These are phyloP conservation scores for Phragmatobia fuliginosa DNA, from an alignment of 2,888 invertebrate species.

Conservation along the genomic window DNA sequence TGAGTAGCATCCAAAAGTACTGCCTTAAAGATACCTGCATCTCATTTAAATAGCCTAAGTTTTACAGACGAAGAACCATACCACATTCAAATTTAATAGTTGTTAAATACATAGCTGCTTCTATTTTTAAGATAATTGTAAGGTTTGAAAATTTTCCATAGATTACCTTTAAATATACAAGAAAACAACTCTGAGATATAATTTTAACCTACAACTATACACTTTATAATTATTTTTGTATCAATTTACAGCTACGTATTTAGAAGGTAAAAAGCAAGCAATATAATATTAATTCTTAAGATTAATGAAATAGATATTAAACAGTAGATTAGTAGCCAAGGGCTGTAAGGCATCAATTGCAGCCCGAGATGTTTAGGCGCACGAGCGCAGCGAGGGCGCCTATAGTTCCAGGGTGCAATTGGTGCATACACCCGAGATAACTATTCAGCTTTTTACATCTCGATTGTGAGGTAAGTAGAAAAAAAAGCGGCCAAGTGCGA, in stretches of 20 bases:
- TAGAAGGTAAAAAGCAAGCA: constrained; percentile 9
- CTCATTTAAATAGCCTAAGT: not conserved
- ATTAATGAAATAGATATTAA: not conserved
- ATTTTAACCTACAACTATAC: not conserved
- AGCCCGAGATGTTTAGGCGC: too few relatives aligned
- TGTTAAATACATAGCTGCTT: not conserved
- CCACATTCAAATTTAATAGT: not conserved
- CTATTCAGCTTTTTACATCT: too few relatives aligned
- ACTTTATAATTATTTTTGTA: constrained; percentile 6
- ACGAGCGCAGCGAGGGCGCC: too few relatives aligned
- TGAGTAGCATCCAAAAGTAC: too few relatives aligned
- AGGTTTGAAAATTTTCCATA: not conserved
- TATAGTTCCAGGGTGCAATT: too few relatives aligned
- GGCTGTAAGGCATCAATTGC: too few relatives aligned
- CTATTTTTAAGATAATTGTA: not conserved
- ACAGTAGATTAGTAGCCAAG: too few relatives aligned
- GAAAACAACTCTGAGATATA: not conserved
- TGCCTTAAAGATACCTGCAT: too few relatives aligned
- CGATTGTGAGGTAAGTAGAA: too few relatives aligned
- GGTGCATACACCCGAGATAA: too few relatives aligned
- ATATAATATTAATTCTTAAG: not conserved
- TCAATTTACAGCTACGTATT: constrained; percentile 6
- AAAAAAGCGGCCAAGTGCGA: too few relatives aligned
- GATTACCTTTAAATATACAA: not conserved
- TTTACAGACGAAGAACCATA: not conserved